Base-by-base conservation (phyloP, 2,888 invertebrate species). In the Sylvicola cinctus region DNA sequence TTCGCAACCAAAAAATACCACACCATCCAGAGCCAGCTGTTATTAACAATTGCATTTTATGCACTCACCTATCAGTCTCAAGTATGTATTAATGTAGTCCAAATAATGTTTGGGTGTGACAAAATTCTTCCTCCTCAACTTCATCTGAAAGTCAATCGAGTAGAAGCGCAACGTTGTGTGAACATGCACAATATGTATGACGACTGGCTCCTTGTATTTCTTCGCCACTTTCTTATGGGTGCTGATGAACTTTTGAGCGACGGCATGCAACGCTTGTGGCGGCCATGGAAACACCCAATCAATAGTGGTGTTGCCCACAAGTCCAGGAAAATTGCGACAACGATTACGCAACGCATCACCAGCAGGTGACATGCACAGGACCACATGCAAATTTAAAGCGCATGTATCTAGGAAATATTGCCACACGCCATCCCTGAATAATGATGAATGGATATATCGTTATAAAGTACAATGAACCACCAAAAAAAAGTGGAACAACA, bases 271-370 rank as follows among this genome's bases (percentile, higher is more conserved):
- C 1, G 91, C 91, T 52, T 90, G 84, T 42, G 76, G 68, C 0
- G 91, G 88, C 91, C 91, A 91, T 0, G 88, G 77, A 55, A 83
- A 87, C 51, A 88, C 74, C 90, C 90, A 91, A 54, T 91, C 87
- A 41, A 91, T 87, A 27, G 79, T 83, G 0, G 87, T 83, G 49
- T 84, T 85, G 50, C 87, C 90, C 27, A 91, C 85, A 31, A 91
- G 61, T 1, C 88, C 88, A 0, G 91, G 91, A 56, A 90, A 91
- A 58, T 75, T 87, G 42, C 88, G 68, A 49, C 90, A 90, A 13
- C 83, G 66, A 45, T 75, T 83, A 32, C 87, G 68, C 12, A 91
- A 59, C 4, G 71, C 65, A 38, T 88, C 87, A 0, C 85, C 79
- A 3, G 81, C 68, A 0, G 88, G 85, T 4, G 84, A 85, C 88